A percentile compares a stretch with the other conserved stretches of the same genome.
These are phyloP conservation scores for Premnoplex brunnescens DNA, from an alignment of 2,797 vertebrate genomes.

Conservation along the genomic window DNA sequence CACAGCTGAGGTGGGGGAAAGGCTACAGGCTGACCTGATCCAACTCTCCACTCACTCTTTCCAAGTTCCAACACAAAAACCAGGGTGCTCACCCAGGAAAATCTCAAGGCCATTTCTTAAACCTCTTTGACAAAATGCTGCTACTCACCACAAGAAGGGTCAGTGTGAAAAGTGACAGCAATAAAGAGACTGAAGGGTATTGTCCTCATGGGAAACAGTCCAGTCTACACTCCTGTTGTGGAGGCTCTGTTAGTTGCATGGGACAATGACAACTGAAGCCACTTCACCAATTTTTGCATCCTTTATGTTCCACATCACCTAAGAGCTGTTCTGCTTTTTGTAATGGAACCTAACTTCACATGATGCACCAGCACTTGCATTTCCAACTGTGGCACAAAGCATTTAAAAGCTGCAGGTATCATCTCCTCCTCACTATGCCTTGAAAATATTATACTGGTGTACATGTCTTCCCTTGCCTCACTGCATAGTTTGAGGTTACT, in stretches of 20 bases:
- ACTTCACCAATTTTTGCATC: not conserved
- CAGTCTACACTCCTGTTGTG: not conserved
- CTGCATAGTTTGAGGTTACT: not conserved
- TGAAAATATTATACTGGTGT: not conserved
- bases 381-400: not conserved
- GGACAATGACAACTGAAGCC: not conserved
- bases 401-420: not conserved
- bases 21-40: not conserved
- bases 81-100: not conserved
- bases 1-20: not conserved
- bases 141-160: not conserved
- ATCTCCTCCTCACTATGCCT: not conserved
- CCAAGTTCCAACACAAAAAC: not conserved
- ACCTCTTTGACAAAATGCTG: not conserved
- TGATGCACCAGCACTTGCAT: not conserved
- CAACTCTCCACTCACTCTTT: not conserved
- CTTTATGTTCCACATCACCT: not conserved
- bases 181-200: not conserved
- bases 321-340: not conserved
- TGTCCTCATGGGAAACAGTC: accelerated
- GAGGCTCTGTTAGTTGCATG: not conserved
- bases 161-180: not conserved
- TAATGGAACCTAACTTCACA: not conserved
- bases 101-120: not conserved
- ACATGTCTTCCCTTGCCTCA: not conserved